Evolutionary conservation across 2,888 invertebrate species (phyloP).

Genomic region (Bombyx huttoni): DNA sequence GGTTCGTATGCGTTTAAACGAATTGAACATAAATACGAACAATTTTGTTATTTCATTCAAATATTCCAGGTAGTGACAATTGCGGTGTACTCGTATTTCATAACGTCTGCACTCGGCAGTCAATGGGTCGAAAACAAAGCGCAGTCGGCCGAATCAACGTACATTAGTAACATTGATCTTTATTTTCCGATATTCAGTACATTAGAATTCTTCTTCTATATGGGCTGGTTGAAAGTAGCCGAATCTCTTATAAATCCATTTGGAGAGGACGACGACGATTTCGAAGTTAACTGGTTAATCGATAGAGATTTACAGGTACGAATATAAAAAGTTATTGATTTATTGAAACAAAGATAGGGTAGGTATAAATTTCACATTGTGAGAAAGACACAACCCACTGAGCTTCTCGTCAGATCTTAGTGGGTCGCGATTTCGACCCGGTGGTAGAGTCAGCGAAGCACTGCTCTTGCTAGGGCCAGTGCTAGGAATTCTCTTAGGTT

Average conservation of each 20-base stretch:
- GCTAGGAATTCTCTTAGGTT: too few species aligned
- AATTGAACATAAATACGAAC: not conserved
- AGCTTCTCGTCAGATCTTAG: too few species aligned
- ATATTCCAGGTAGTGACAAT: conserved; percentile 83
- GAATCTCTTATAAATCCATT: conserved; percentile 93
- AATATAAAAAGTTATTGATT: not conserved
- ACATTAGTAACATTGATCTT: conserved; percentile 80
- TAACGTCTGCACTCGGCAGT: conserved; percentile 89
- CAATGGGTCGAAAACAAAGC: conserved; percentile 83
- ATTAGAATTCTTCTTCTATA: conserved; percentile 88
- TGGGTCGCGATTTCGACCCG: too few species aligned
- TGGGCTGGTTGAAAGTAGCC: conserved; percentile 94
- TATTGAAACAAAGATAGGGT: not conserved
- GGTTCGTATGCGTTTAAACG: conserved; percentile 33
- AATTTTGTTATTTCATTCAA: not conserved
- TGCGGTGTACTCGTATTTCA: conserved; percentile 92
- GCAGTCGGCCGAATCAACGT: conserved; percentile 24
- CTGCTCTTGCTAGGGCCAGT: too few species aligned
- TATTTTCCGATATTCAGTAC: conserved; percentile 93
- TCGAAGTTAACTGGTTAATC: conserved; percentile 94
- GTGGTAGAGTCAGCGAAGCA: too few species aligned
- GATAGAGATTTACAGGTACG: conserved; percentile 88
- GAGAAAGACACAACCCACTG: too few species aligned
- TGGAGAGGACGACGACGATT: conserved; percentile 93
- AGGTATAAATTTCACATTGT: not conserved